A percentile compares a stretch with the other conserved stretches of the same genome.
Conservation (phyloP, 2,888 invertebrate genomes). For the Eristalinus aeneus region DNA sequence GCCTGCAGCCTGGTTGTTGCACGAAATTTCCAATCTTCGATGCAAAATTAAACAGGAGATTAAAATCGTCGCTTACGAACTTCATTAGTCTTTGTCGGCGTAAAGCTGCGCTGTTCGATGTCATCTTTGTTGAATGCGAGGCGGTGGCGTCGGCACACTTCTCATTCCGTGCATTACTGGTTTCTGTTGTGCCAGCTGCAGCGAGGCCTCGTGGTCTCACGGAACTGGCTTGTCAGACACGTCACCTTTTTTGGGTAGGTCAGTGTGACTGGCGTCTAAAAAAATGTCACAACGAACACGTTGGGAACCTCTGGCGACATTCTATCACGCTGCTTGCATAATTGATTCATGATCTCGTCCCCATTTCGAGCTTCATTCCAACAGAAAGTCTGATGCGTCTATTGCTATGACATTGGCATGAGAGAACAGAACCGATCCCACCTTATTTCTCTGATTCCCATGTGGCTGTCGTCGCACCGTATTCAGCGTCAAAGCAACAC, state of each 20-base stretch:
- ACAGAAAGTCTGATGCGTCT: slow-evolving; percentile 18
- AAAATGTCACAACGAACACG: slow-evolving; percentile 39
- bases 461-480: background rate
- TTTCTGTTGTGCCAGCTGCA: slow-evolving; percentile 17
- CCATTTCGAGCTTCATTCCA: slow-evolving; percentile 51
- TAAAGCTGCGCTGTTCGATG: background rate
- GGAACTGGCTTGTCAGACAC: slow-evolving; percentile 41
- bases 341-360: slow-evolving; percentile 45
- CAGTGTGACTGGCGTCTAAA: slow-evolving; percentile 55
- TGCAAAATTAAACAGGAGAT: slow-evolving; percentile 14
- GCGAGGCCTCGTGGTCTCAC: slow-evolving; percentile 26
- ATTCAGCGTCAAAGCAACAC: background rate
- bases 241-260: slow-evolving; percentile 66
- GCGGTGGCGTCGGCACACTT: background rate
- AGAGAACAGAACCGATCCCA: background rate
- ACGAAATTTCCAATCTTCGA: slow-evolving; percentile 10
- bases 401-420: slow-evolving; percentile 29
- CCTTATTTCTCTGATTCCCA: slow-evolving; percentile 12
- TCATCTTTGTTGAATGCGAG: slow-evolving; percentile 41
- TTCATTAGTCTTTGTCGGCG: slow-evolving; percentile 1
- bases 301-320: background rate
- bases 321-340: slow-evolving; percentile 34
- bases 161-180: slow-evolving; percentile 25
- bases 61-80: background rate
- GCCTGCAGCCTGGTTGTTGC: slow-evolving; percentile 7